Evolutionary conservation across 1,140 invertebrate species (phyloP), one percentile per base, ranked within the genome.

Genomic region (Dreissena rostriformis): DNA sequence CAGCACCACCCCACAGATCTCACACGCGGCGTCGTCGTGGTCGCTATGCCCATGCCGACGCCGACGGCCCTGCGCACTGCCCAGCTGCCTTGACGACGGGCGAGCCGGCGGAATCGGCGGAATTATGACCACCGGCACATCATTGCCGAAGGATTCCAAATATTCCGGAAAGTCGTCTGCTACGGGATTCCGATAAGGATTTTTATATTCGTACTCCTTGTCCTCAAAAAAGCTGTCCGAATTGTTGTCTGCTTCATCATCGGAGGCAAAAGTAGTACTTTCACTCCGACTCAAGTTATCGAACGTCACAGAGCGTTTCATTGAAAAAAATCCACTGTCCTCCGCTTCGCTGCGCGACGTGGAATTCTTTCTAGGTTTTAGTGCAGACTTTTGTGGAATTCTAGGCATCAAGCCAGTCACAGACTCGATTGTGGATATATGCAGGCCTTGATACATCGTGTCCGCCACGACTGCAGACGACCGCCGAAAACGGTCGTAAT

Each of bases 241-340:
- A 17, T 74, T 17, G 12, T 57, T 74, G 15, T 82, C 80, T 1
- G 57, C 66, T 6, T 82, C 80, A 22, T 82, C 80, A 63, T 82
- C 71, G 5, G 72, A 74, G 12, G 22, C 55, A 22, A 51, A 82
- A 0, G 75, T 49, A 19, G 71, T 82, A 24, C 72, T 82, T 57
- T 75, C 71, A 68, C 80, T 82, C n/a, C 66, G 71, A 68, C 61
- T 82, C 8, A 82, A 53, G 49, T 82, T 82, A 24, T 82, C 80
- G 65, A 82, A 82, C 22, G 80, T 82, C n/a, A 82, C 80, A 6
- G 80, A 53, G 19, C 80, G 61, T 75, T 82, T 82, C 24, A 82
- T 19, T 5, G 80, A 82, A 28, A 49, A 73, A 61, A 82, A 73
- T 55, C 80, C 80, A 53, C 80, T 82, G 65, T 82, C 80, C 15